Evolutionary conservation across 1,140 invertebrate species (phyloP).

Genomic region (Linepithema humile): DNA sequence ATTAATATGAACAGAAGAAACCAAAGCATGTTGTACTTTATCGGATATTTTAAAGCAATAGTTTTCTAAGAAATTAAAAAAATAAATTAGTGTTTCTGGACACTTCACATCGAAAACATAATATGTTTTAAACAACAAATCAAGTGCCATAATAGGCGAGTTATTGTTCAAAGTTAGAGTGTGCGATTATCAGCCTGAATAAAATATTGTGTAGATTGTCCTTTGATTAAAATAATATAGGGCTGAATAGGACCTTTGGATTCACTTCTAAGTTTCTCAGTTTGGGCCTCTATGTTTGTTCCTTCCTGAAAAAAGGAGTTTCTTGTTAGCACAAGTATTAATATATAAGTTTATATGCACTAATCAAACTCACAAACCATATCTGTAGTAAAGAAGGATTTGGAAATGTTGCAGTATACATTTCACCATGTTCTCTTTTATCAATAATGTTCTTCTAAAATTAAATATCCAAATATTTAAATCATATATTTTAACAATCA

Average conservation of each 20-base stretch:
- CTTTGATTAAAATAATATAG: constrained; percentile 11
- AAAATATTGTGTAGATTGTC: neutral
- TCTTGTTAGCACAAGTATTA: no score
- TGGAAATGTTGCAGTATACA: neutral
- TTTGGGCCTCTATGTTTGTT: neutral
- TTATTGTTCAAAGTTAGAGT: neutral
- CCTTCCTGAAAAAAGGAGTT: neutral
- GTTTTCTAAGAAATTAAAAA: constrained; percentile 11
- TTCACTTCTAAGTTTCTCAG: neutral
- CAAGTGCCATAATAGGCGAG: neutral
- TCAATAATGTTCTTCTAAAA: neutral
- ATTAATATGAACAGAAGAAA: constrained; percentile 11
- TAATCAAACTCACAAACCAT: neutral
- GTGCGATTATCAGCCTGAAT: neutral
- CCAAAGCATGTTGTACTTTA: neutral
- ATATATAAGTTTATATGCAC: no score
- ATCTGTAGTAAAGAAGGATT: neutral
- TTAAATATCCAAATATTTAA: no score
- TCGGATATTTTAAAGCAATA: constrained; percentile 5
- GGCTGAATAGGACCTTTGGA: neutral
- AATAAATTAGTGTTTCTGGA: neutral
- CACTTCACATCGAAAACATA: neutral
- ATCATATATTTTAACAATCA: no score
- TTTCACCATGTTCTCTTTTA: neutral
- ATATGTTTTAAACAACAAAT: neutral